Conservation (phyloP, 1,140 invertebrate species). For the Drosophila serrata region DNA sequence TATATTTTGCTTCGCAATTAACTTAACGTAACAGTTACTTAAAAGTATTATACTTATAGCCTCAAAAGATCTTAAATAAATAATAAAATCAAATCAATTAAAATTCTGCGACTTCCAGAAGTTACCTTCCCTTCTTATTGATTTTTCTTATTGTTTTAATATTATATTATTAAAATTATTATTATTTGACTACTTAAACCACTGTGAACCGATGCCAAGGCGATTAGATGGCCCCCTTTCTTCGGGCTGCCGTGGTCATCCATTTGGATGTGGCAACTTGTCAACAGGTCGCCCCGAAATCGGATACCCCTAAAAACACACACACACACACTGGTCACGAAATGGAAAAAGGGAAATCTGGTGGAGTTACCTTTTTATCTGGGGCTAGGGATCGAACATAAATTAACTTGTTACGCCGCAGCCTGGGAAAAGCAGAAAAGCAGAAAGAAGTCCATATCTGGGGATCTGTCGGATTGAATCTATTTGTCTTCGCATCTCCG, state of each 20-base stretch:
- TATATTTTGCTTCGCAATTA: neutral
- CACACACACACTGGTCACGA: no score
- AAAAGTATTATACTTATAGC: no score
- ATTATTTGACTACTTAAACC: neutral
- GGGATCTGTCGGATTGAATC: slow-evolving; percentile 26
- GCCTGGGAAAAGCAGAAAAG: slow-evolving; percentile 62
- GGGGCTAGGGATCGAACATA: slow-evolving; percentile 55
- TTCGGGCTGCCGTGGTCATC: slow-evolving; percentile 19
- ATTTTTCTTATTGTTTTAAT: neutral
- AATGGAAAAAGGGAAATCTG: slow-evolving; percentile 41
- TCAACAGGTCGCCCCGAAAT: slow-evolving; percentile 54
- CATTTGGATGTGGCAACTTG: slow-evolving; percentile 47
- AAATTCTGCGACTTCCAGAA: no score
- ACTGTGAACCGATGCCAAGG: slow-evolving; percentile 25
- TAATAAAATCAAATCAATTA: neutral
- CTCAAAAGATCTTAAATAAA: no score
- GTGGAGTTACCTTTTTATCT: slow-evolving; percentile 67
- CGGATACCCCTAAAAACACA: slow-evolving; percentile 20
- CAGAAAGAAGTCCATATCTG: slow-evolving; percentile 12
- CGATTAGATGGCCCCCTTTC: slow-evolving; percentile 44
- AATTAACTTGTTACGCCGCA: slow-evolving; percentile 78
- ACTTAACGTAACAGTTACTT: no score
- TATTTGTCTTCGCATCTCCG: slow-evolving; percentile 9
- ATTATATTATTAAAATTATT: neutral
- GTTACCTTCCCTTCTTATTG: no score